phyloP scores from a whole-genome alignment of 2,888 invertebrate genomes.

The Coenonympha glycerion region DNA sequence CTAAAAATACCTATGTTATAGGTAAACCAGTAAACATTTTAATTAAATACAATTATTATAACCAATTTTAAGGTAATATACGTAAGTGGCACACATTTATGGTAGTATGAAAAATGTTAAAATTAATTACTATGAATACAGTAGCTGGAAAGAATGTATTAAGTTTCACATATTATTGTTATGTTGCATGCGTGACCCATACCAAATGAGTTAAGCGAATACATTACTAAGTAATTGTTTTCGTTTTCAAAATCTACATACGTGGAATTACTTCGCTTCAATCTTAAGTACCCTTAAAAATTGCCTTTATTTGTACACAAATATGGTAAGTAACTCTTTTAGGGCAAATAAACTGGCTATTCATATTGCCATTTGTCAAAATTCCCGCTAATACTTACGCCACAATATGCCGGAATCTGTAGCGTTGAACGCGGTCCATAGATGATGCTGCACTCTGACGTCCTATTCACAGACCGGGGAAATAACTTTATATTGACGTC shows the following conservation, averaged over 20 bases:
- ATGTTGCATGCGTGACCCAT: slow-evolving; percentile 19
- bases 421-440: too few relatives aligned
- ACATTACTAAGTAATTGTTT: slow-evolving; percentile 3
- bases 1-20: too few relatives aligned
- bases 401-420: too few relatives aligned
- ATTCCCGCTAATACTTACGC: too few relatives aligned
- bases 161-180: slow-evolving; percentile 3
- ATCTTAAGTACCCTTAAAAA: background rate
- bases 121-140: background rate
- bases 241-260: slow-evolving; percentile 1
- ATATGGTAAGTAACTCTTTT: background rate
- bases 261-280: background rate
- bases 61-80: background rate
- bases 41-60: background rate
- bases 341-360: too few relatives aligned
- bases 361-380: too few relatives aligned
- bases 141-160: slow-evolving; percentile 8
- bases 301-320: background rate
- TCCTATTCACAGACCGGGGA: too few relatives aligned
- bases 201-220: slow-evolving; percentile 7
- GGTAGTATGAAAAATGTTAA: background rate
- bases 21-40: too few relatives aligned
- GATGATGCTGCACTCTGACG: too few relatives aligned
- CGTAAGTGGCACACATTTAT: slow-evolving; percentile 14
- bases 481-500: too few relatives aligned